These are phyloP conservation scores for Hydrophis major DNA, from an alignment of 2,797 vertebrate species.

Conservation along the genomic window DNA sequence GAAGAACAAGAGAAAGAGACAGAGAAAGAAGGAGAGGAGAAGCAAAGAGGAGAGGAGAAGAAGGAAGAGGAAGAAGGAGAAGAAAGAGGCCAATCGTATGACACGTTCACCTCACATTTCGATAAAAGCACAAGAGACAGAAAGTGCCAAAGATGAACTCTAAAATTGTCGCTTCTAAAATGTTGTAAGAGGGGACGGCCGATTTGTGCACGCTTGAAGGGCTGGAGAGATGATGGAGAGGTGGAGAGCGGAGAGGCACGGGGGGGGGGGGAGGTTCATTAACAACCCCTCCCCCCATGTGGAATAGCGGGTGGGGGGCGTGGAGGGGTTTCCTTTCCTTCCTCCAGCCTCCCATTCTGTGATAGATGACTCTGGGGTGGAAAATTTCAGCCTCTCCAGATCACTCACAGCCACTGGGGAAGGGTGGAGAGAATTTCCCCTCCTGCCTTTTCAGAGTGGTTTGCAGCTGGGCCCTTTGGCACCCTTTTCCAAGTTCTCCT, in stretches of 20 bases:
- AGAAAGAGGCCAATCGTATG: not conserved
- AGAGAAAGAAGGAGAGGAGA: too few relatives aligned
- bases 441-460: not conserved
- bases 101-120: not conserved
- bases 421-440: conserved; percentile 9
- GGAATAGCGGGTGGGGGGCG: not conserved
- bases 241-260: not conserved
- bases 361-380: conserved; percentile 7
- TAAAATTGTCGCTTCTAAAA: not conserved
- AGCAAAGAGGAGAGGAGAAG: too few relatives aligned
- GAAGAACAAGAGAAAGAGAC: too few relatives aligned
- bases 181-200: too few relatives aligned
- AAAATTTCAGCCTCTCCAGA: conserved; percentile 3
- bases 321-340: not conserved
- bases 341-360: not conserved
- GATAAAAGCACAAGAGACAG: not conserved
- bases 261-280: not conserved
- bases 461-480: conserved; percentile 4
- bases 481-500: not conserved
- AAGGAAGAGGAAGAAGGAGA: too few relatives aligned
- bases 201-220: not conserved
- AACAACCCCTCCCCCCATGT: not conserved
- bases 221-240: not conserved
- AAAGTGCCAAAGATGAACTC: not conserved
- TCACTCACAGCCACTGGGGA: not conserved